phyloP scores from a whole-genome alignment of 2,888 invertebrate genomes.

The Hedya salicella region DNA sequence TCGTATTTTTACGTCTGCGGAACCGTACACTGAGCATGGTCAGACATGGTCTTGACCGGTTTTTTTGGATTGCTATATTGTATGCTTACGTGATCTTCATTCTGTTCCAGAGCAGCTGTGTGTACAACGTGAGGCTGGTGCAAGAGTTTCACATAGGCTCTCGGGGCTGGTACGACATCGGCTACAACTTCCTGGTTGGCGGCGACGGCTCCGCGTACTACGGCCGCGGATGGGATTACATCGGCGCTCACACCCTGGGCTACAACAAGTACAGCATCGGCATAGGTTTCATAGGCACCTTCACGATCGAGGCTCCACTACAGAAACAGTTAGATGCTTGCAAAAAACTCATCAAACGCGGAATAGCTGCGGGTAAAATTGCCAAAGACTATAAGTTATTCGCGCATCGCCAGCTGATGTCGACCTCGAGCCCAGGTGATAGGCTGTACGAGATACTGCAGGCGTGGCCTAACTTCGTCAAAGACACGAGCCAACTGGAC shows the following conservation, averaged over 20 bases:
- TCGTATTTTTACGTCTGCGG: too few species aligned
- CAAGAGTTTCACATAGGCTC: slow-evolving; percentile 89
- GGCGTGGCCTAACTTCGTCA: slow-evolving; percentile 88
- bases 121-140: slow-evolving; percentile 85
- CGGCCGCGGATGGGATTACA: slow-evolving; percentile 90
- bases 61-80: too few species aligned
- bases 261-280: slow-evolving; percentile 88
- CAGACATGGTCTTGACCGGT: too few species aligned
- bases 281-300: slow-evolving; percentile 90
- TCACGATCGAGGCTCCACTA: slow-evolving; percentile 81
- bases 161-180: slow-evolving; percentile 87
- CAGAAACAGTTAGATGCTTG: slow-evolving; percentile 86
- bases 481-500: slow-evolving; percentile 58
- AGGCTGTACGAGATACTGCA: slow-evolving; percentile 86
- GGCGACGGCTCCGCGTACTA: slow-evolving; percentile 91
- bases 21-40: too few species aligned
- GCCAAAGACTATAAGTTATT: slow-evolving; percentile 87
- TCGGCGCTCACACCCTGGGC: slow-evolving; percentile 89
- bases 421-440: slow-evolving; percentile 89
- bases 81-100: slow-evolving; percentile 2
- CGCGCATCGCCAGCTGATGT: slow-evolving; percentile 87
- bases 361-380: slow-evolving; percentile 86
- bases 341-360: slow-evolving; percentile 85
- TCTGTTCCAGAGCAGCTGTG: slow-evolving; percentile 83
- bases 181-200: slow-evolving; percentile 91